A percentile compares a stretch with the other conserved stretches of the same genome.
Conservation (phyloP, 1,140 invertebrate genomes). For the Mizuhopecten yessoensis region DNA sequence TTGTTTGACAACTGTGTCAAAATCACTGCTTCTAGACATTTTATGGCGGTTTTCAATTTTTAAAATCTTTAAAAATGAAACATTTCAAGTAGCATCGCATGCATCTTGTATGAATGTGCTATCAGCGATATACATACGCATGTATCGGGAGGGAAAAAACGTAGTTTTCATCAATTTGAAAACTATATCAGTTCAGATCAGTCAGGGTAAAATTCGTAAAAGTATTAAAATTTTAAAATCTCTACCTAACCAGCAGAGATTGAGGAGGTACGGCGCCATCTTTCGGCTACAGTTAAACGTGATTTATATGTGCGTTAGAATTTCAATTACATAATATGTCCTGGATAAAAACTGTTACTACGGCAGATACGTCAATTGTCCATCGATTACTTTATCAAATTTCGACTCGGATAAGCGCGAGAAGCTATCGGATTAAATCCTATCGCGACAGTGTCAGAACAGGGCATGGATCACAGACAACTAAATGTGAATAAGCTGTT, state of each 20-base stretch:
- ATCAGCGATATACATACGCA: slow-evolving; percentile 8
- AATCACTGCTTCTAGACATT: slow-evolving; percentile 18
- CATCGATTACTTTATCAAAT: slow-evolving; percentile 30
- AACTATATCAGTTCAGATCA: slow-evolving; percentile 18
- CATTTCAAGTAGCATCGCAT: slow-evolving; percentile 13
- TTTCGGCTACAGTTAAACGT: slow-evolving; percentile 2
- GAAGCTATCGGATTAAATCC: slow-evolving; percentile 20
- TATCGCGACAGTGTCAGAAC: background rate
- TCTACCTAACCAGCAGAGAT: slow-evolving; percentile 1
- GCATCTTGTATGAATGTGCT: background rate
- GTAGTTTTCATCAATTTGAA: slow-evolving; percentile 15
- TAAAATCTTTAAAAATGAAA: slow-evolving; percentile 20
- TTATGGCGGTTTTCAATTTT: slow-evolving; percentile 15
- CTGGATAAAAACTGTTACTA: background rate
- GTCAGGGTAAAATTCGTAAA: slow-evolving; percentile 38
- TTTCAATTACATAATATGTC: slow-evolving; percentile 40
- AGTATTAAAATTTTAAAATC: slow-evolving; percentile 39
- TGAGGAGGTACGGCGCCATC: slow-evolving; percentile 21
- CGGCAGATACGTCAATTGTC: slow-evolving; percentile 4
- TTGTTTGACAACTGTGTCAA: slow-evolving; percentile 28
- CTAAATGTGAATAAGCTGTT: slow-evolving; percentile 34
- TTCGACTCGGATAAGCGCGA: slow-evolving; percentile 18
- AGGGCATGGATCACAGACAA: slow-evolving; percentile 31
- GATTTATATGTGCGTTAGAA: slow-evolving; percentile 35
- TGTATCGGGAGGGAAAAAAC: background rate